Evolutionary conservation across 2,888 invertebrate species (phyloP).

Genomic region (Nebria brevicollis): DNA sequence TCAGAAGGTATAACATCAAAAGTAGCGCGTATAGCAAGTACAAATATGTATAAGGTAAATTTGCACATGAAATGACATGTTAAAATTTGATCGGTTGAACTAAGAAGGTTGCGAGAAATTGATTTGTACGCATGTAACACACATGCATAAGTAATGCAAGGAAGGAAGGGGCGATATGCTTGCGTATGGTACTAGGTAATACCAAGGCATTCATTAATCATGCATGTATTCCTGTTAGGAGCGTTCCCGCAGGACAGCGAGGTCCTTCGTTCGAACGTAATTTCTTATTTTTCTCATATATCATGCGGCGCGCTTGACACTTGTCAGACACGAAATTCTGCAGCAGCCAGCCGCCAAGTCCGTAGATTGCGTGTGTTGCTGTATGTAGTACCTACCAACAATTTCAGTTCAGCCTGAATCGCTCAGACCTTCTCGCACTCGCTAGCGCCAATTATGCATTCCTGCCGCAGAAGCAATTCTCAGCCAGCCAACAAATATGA

Average conservation of each 20-base stretch:
- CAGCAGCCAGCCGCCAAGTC: background rate
- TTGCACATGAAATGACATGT: conserved; percentile 44
- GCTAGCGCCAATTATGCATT: conserved; percentile 60
- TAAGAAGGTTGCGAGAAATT: conserved; percentile 30
- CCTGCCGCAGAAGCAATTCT: conserved; percentile 62
- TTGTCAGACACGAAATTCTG: conserved; percentile 33
- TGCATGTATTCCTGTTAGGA: conserved; percentile 52
- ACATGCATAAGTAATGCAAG: conserved; percentile 57
- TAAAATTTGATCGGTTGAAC: conserved; percentile 42
- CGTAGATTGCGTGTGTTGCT: conserved; percentile 9
- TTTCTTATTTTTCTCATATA: conserved; percentile 48
- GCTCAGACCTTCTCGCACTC: background rate
- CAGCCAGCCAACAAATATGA: conserved; percentile 57
- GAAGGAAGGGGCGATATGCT: conserved; percentile 37
- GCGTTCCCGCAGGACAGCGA: conserved; percentile 24
- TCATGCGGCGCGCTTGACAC: conserved; percentile 43
- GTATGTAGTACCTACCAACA: conserved; percentile 9
- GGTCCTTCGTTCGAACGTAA: conserved; percentile 40
- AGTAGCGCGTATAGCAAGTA: background rate
- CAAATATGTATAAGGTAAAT: conserved; percentile 11
- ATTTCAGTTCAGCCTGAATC: conserved; percentile 11
- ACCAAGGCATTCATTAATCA: conserved; percentile 58
- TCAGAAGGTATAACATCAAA: background rate
- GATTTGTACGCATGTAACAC: conserved; percentile 50
- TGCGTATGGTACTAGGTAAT: conserved; percentile 49